phyloP scores from a whole-genome alignment of 92 coral and sea anemone genomes.

The Pocillopora grandis region DNA sequence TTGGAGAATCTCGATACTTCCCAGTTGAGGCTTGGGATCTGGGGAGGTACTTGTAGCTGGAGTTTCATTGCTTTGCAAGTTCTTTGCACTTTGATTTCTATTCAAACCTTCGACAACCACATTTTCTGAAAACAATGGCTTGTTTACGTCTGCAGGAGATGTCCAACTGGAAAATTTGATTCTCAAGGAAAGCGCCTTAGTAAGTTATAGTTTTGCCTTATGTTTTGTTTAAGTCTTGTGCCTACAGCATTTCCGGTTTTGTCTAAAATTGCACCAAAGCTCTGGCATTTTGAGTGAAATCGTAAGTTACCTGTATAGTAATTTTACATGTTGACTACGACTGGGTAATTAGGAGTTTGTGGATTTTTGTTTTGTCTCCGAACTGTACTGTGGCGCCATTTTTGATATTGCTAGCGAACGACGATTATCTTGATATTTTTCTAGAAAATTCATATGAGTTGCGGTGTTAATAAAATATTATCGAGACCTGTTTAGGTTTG shows the following conservation, averaged over 20 bases:
- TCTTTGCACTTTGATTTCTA: not conserved
- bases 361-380: too few relatives aligned
- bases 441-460: too few relatives aligned
- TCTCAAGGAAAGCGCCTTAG: slow-evolving; percentile 94
- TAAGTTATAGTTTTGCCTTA: slow-evolving; percentile 35
- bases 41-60: slow-evolving; percentile 75
- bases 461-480: too few relatives aligned
- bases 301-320: too few relatives aligned
- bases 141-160: slow-evolving; percentile 72
- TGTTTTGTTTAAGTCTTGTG: not conserved
- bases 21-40: slow-evolving; percentile 90
- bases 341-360: too few relatives aligned
- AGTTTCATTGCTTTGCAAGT: not conserved
- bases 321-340: too few relatives aligned
- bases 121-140: not conserved
- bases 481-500: not conserved
- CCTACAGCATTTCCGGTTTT: not conserved
- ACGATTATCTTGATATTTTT: too few relatives aligned
- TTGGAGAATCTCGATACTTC: slow-evolving; percentile 97
- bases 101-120: not conserved
- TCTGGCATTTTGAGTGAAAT: too few relatives aligned
- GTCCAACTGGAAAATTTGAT: slow-evolving; percentile 89
- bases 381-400: too few relatives aligned
- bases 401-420: too few relatives aligned
- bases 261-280: not conserved